phyloP scores from a whole-genome alignment of 2,888 invertebrate genomes.

The Monopis laevigella region DNA sequence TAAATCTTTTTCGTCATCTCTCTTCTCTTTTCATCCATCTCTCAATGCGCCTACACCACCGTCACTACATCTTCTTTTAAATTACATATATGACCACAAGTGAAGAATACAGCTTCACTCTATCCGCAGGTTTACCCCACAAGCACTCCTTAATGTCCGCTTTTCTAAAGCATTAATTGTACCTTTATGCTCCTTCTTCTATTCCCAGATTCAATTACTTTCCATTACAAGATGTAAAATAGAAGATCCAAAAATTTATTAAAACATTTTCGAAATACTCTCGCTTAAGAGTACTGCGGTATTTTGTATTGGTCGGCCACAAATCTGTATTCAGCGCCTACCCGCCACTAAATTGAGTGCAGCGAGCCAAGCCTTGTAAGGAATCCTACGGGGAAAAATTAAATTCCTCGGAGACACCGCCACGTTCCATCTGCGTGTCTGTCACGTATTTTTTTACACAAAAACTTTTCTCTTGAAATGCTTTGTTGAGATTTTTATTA shows the following conservation, averaged over 20 bases:
- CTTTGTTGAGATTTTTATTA: conserved; percentile 6
- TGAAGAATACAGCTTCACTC: no score
- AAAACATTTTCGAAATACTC: background rate
- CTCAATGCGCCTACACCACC: no score
- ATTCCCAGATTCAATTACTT: no score
- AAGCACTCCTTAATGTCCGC: no score
- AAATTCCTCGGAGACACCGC: conserved; percentile 37
- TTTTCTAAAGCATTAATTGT: no score
- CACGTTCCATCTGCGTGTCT: conserved; percentile 15
- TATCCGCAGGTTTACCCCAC: no score
- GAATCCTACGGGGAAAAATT: conserved; percentile 39
- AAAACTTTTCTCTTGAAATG: conserved; percentile 4
- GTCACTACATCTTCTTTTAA: no score
- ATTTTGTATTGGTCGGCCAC: conserved; percentile 9
- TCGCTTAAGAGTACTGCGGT: background rate
- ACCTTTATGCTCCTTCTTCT: no score
- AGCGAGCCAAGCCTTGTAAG: conserved; percentile 30
- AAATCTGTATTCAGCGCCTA: conserved; percentile 43
- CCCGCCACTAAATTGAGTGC: conserved; percentile 33
- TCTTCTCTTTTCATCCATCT: no score
- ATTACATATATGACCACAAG: no score
- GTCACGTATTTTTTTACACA: conserved; percentile 6
- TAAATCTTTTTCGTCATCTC: no score
- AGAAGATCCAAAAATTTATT: background rate
- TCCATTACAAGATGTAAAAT: no score